Evolutionary conservation across 2,888 invertebrate species (phyloP).

Genomic region (Deroplatys truncata): DNA sequence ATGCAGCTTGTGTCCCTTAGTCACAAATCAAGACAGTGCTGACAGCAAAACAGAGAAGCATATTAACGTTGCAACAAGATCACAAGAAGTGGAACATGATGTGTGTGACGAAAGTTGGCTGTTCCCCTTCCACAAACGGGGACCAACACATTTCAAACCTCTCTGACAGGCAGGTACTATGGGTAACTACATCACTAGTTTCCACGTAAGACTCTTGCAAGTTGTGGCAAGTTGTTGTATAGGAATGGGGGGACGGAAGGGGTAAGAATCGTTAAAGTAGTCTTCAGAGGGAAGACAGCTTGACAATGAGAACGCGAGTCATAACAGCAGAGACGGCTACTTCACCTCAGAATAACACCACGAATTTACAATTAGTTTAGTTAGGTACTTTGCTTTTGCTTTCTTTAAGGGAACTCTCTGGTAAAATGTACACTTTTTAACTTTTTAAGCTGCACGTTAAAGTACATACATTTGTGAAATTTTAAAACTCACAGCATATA

Average conservation of each 20-base stretch:
- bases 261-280: not conserved
- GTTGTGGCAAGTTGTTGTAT: not conserved
- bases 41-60: not conserved
- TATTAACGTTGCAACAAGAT: not conserved
- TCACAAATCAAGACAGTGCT: not conserved
- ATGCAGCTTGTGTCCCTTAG: not conserved
- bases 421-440: too few species aligned
- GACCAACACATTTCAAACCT: not conserved
- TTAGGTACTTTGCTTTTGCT: not conserved
- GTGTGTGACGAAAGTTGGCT: not conserved
- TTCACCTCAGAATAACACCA: not conserved
- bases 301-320: not conserved
- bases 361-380: not conserved
- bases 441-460: too few species aligned
- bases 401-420: not conserved
- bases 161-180: not conserved
- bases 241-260: not conserved
- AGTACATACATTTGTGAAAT: too few species aligned
- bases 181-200: not conserved
- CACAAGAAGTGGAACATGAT: not conserved
- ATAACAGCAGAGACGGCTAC: not conserved
- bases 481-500: too few species aligned
- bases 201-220: not conserved
- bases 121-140: not conserved
- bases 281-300: not conserved